phyloP scores from a whole-genome alignment of 2,888 invertebrate species.

The Pandemis cinnamomeana region DNA sequence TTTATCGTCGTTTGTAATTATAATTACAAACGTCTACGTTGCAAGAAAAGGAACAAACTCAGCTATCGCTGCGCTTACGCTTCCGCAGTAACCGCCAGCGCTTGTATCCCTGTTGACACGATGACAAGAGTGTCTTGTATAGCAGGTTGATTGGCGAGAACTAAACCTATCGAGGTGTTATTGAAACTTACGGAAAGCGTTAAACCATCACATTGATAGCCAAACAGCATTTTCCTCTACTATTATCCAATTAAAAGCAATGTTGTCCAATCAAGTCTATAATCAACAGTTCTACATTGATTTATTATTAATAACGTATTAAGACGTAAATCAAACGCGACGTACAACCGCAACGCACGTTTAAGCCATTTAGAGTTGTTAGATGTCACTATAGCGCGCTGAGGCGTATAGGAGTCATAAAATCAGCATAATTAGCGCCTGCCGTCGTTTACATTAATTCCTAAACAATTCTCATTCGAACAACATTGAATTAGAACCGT shows the following conservation, averaged over 20 bases:
- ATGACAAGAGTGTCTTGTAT: too few species aligned
- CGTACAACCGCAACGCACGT: conserved; percentile 32
- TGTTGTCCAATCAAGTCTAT: conserved; percentile 27
- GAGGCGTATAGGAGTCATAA: conserved; percentile 52
- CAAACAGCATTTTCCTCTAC: conserved; percentile 28
- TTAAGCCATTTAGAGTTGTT: conserved; percentile 33
- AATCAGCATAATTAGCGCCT: conserved; percentile 66
- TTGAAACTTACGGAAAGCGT: too few species aligned
- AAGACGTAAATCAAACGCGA: conserved; percentile 39
- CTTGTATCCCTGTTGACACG: too few species aligned
- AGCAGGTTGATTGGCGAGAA: too few species aligned
- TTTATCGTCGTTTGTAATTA: too few species aligned
- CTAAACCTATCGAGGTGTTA: too few species aligned
- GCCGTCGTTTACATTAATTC: conserved; percentile 67
- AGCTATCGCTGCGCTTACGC: too few species aligned
- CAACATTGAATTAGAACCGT: conserved; percentile 66
- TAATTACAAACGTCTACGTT: too few species aligned
- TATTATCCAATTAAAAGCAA: conserved; percentile 33
- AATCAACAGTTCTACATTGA: conserved; percentile 36
- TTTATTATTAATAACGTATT: conserved; percentile 38
- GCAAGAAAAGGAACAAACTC: too few species aligned
- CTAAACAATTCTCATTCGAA: conserved; percentile 67
- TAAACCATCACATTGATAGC: neutral
- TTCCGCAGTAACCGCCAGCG: too few species aligned
- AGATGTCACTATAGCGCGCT: conserved; percentile 38